These are phyloP conservation scores for Coremacera marginata DNA, from an alignment of 2,888 invertebrate species.

Conservation along the genomic window DNA sequence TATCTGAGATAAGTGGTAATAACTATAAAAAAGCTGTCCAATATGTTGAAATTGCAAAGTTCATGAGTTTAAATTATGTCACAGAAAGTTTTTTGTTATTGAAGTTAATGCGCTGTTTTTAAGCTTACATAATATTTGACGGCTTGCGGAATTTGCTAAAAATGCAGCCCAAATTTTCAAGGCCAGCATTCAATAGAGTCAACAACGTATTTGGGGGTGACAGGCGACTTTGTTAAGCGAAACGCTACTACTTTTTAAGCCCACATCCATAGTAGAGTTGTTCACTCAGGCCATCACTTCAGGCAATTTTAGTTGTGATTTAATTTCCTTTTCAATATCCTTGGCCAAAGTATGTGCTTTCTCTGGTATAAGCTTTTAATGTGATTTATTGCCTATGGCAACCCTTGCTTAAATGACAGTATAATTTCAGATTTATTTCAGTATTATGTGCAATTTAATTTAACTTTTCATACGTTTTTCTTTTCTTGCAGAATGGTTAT, in stretches of 20 bases:
- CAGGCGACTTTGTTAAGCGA: background rate
- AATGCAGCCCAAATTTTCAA: background rate
- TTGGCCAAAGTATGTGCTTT: background rate
- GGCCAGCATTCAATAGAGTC: background rate
- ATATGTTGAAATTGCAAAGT: slow-evolving; percentile 18
- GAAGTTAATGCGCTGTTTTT: background rate
- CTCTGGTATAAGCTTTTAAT: background rate
- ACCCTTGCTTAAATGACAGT: slow-evolving; percentile 12
- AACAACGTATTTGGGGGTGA: background rate
- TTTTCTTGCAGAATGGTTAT: slow-evolving; percentile 89
- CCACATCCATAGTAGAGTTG: background rate
- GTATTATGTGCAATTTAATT: background rate
- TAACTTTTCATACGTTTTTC: background rate
- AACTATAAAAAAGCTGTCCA: background rate
- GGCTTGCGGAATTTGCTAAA: background rate
- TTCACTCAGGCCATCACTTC: background rate
- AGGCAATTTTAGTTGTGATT: background rate
- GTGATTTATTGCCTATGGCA: slow-evolving; percentile 42
- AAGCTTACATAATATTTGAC: background rate
- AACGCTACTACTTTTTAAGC: background rate
- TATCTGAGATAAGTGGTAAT: background rate
- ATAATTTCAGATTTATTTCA: background rate
- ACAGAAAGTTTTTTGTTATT: background rate
- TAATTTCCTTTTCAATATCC: slow-evolving; percentile 21
- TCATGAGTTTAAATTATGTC: slow-evolving; percentile 3